Evolutionary conservation across 2,888 invertebrate species (phyloP).

Genomic region (Idaea biselata): DNA sequence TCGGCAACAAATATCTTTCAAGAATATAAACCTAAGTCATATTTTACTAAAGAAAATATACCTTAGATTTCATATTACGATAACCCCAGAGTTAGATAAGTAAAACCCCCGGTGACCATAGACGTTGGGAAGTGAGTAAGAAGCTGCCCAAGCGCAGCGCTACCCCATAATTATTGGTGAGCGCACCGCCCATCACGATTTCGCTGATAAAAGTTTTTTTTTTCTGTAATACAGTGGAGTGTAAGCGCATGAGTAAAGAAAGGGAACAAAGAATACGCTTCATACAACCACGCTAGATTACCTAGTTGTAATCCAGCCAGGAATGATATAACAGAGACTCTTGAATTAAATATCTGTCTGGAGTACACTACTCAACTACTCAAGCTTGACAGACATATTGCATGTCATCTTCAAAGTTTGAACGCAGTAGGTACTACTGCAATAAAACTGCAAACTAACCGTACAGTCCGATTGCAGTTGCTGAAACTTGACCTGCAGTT

Average conservation of each 20-base stretch:
- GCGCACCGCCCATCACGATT: conserved; percentile 60
- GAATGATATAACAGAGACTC: no score
- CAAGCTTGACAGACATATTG: no score
- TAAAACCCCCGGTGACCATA: conserved; percentile 18
- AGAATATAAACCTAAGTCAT: background rate
- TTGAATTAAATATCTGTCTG: no score
- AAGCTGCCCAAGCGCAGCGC: conserved; percentile 36
- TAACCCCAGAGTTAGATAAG: conserved; percentile 29
- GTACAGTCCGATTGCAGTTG: no score
- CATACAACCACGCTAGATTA: no score
- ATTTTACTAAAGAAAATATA: background rate
- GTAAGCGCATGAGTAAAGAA: background rate
- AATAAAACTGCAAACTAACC: no score
- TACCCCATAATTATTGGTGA: conserved; percentile 68
- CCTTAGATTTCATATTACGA: conserved; percentile 20
- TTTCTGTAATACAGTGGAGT: background rate
- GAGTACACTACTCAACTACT: no score
- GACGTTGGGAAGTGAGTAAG: conserved; percentile 27
- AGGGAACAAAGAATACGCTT: no score
- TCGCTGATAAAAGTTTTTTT: conserved; percentile 22
- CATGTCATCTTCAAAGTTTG: no score
- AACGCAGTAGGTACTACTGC: no score
- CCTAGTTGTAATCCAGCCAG: no score
- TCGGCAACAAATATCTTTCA: background rate
- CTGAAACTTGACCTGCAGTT: no score